Percentiles rank a stretch among this genome's conserved stretches.
Evolutionary conservation across 2,113 vertebrate species (phyloP).

Genomic region (Epinephelus fuscoguttatus): DNA sequence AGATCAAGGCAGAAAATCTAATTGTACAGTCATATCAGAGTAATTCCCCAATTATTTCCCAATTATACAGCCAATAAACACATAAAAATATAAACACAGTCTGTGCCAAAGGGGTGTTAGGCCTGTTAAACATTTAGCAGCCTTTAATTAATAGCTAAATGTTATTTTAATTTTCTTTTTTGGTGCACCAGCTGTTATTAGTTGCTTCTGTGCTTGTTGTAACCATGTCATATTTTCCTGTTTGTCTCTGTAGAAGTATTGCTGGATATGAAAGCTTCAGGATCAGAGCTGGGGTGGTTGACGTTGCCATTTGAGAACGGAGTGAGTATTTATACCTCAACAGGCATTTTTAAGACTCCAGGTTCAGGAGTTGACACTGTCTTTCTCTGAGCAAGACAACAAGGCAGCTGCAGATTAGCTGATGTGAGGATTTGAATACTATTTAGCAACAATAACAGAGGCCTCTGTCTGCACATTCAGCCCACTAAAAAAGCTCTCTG

Average conservation of each 20-base stretch:
- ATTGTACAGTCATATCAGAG: constrained; percentile 25
- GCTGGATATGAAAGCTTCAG: constrained; percentile 91
- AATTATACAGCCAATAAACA: not conserved
- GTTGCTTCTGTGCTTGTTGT: constrained; percentile 2
- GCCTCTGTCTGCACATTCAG: constrained; percentile 33
- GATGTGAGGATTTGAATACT: constrained; percentile 25
- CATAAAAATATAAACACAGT: not conserved
- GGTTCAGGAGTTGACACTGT: constrained; percentile 40
- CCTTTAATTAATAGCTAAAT: not conserved
- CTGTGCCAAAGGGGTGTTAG: not conserved
- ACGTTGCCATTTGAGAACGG: constrained; percentile 91
- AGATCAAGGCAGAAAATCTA: constrained; percentile 45
- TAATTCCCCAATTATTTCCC: not conserved
- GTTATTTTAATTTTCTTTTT: too few species aligned
- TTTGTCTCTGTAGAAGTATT: constrained; percentile 87
- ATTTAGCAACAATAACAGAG: constrained; percentile 39
- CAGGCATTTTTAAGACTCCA: constrained; percentile 69
- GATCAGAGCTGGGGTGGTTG: constrained; percentile 95
- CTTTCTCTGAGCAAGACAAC: not conserved
- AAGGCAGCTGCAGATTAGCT: not conserved
- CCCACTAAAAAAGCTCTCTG: constrained; percentile 43
- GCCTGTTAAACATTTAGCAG: not conserved
- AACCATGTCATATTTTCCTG: constrained; percentile 20
- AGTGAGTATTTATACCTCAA: constrained; percentile 86
- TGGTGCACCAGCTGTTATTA: not conserved